phyloP scores from a whole-genome alignment of 2,888 invertebrate genomes.

The Archaeoteleia sp. region DNA sequence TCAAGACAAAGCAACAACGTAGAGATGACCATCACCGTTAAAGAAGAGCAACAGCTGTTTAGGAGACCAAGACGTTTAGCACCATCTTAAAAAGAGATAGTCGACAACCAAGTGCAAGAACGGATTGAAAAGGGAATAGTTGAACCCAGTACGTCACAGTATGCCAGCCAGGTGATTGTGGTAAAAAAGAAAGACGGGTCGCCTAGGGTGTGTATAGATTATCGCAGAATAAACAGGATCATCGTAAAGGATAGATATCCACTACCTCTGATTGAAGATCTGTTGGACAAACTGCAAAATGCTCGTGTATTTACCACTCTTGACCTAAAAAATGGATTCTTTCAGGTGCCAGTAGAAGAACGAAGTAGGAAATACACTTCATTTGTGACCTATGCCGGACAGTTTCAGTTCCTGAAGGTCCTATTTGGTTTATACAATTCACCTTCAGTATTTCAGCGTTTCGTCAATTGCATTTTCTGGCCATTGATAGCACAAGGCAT shows the following conservation, averaged over 20 bases:
- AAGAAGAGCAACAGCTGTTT: constrained; percentile 57
- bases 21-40: constrained; percentile 57
- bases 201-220: constrained; percentile 24
- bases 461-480: constrained; percentile 22
- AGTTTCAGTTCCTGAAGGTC: constrained; percentile 30
- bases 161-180: constrained; percentile 59
- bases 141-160: constrained; percentile 60
- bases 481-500: constrained; percentile 3
- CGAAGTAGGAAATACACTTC: constrained; percentile 31
- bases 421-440: constrained; percentile 35
- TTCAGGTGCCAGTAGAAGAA: constrained; percentile 28
- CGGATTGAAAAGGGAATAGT: constrained; percentile 62
- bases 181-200: constrained; percentile 56
- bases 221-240: constrained; percentile 7
- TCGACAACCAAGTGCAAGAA: constrained; percentile 58
- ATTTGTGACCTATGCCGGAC: constrained; percentile 31
- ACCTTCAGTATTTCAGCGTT: constrained; percentile 24
- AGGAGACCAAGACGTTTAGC: constrained; percentile 53
- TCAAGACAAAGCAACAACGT: constrained; percentile 48
- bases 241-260: constrained; percentile 12
- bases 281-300: constrained; percentile 2
- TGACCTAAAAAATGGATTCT: constrained; percentile 38
- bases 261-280: neutral
- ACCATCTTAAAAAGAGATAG: constrained; percentile 45
- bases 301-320: constrained; percentile 22